These are phyloP conservation scores for Antechinus flavipes DNA, from an alignment of 2,113 vertebrate species.

Conservation along the genomic window DNA sequence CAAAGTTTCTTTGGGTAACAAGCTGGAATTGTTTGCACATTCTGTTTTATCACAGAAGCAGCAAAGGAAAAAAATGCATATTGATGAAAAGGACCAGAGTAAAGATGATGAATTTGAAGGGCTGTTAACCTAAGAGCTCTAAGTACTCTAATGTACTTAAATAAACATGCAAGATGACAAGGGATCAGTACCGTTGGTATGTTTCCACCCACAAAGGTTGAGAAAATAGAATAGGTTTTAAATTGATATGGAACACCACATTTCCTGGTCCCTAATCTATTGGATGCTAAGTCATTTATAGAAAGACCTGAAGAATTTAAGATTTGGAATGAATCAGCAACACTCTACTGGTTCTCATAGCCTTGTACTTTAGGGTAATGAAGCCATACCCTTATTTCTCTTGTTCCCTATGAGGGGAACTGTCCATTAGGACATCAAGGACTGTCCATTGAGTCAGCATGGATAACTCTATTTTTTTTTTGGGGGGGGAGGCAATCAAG, in stretches of 20 bases:
- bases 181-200: not conserved
- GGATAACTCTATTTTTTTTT: not conserved
- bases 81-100: slow-evolving; percentile 3
- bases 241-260: not conserved
- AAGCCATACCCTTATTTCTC: not conserved
- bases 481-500: too few species aligned
- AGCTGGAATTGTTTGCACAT: not conserved
- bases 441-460: not conserved
- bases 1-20: not conserved
- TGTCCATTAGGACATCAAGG: not conserved
- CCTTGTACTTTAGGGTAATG: not conserved
- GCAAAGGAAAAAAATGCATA: slow-evolving; percentile 26
- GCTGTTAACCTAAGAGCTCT: not conserved
- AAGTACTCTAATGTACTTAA: not conserved
- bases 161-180: slow-evolving; percentile 8
- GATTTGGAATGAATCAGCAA: not conserved
- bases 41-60: slow-evolving; percentile 25
- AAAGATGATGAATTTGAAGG: slow-evolving; percentile 39
- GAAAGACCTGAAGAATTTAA: not conserved
- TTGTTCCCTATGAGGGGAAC: not conserved
- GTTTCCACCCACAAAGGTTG: slow-evolving; percentile 7
- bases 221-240: slow-evolving; percentile 19
- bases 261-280: not conserved
- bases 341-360: not conserved
- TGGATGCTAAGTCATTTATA: not conserved